A percentile compares a stretch with the other conserved stretches of the same genome.
phyloP scores from a whole-genome alignment of 2,113 vertebrate genomes.

The Haplochromis vanheusdeni region DNA sequence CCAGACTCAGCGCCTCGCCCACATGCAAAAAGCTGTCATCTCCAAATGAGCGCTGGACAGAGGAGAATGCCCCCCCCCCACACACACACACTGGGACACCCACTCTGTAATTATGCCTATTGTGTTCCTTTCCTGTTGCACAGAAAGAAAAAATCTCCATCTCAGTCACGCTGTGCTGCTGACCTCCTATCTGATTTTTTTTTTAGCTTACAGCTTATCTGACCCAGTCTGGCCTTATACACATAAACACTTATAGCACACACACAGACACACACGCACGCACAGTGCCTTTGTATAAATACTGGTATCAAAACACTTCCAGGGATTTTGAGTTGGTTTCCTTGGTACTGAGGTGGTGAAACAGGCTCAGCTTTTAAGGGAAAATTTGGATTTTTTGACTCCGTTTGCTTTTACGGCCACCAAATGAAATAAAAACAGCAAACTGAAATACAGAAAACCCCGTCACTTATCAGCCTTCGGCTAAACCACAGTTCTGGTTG shows the following conservation, averaged over 20 bases:
- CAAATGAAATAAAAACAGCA: background rate
- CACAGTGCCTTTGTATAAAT: background rate
- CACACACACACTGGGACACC: background rate
- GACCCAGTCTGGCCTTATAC: slow-evolving; percentile 13
- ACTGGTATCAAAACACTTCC: background rate
- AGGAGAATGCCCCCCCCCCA: background rate
- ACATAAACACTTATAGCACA: slow-evolving; percentile 22
- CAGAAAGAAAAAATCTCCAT: slow-evolving; percentile 23
- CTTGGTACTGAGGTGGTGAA: background rate
- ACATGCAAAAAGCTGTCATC: background rate
- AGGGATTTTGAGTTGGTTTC: background rate
- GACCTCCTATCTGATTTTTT: slow-evolving; percentile 27
- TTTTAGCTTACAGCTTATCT: slow-evolving; percentile 30
- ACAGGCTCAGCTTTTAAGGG: background rate
- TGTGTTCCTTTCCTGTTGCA: slow-evolving; percentile 47
- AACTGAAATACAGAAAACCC: background rate
- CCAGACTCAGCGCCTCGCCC: background rate
- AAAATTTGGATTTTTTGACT: background rate
- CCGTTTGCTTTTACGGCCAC: background rate
- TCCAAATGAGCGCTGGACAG: slow-evolving; percentile 1
- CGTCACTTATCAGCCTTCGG: background rate
- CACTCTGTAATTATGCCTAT: slow-evolving; percentile 46
- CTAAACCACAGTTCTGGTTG: background rate
- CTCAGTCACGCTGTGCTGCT: slow-evolving; percentile 10
- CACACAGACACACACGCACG: background rate